Evolutionary conservation across 1,140 invertebrate species (phyloP), one percentile per base, ranked within the genome.

Genomic region (Drosophila subobscura): DNA sequence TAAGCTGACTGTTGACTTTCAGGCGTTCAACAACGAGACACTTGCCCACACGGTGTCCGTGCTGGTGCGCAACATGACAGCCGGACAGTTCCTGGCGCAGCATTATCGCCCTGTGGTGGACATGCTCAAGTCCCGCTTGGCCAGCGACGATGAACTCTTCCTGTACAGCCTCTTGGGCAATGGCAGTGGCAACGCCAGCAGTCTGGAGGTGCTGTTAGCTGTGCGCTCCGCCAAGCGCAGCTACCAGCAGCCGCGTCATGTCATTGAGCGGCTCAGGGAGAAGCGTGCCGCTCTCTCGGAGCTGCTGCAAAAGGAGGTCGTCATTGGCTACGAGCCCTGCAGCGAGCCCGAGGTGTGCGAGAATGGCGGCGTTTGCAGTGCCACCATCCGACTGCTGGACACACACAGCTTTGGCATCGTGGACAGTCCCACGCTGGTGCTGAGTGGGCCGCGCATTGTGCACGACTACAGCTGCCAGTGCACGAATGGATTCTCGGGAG

Each of bases 401-500:
- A 94, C 95, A 1, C 93, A 93, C 71, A 65, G 41, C 7, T 67
- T 86, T 5, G 93, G 91, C 75, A 96, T 96, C 16, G 95, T 94
- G 3, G 96, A 97, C 76, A 97, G 96, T 81, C 94, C 95, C 33
- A 93, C 94, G 1, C 80, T 97, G 6, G 95, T 98, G 49, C 93
- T 98, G 8, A 97, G 96, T 25, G 96, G 96, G 0, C 97, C 97
- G 0, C 92, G 94, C 40, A 93, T 98, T 0, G 91, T 93, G 5
- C 95, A 97, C 78, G 95, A 97, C 71, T 96, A 96, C 85, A 93
- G 91, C 1, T 98, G 97, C 84, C 94, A 94, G 58, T 98, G 97
- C 91, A 93, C 94, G 0, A 94, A 96, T 72, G 95, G 96, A 60
- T 96, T 96, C 90, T 95, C 94, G 23, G 95, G 97, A 5, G 92